Evolutionary conservation across 2,113 vertebrate genomes (phyloP).

Genomic region (Chionomys nivalis): DNA sequence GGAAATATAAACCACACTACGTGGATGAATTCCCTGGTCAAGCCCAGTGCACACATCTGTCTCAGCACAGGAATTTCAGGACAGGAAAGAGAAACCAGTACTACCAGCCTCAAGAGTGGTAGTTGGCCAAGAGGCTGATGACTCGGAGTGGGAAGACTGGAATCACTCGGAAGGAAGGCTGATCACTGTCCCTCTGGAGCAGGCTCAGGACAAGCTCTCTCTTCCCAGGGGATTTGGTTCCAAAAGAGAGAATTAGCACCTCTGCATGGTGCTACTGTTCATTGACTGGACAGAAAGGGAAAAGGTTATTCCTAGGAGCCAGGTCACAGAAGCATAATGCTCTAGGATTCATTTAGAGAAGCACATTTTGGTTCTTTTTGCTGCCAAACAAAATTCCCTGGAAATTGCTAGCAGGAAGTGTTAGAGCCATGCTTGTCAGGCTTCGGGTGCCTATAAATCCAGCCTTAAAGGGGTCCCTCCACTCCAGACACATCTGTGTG

Average conservation of each 20-base stretch:
- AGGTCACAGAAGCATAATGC: background rate
- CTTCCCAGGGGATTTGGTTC: background rate
- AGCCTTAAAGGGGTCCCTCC: background rate
- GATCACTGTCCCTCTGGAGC: background rate
- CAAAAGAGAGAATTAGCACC: background rate
- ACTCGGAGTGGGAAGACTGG: background rate
- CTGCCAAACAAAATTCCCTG: background rate
- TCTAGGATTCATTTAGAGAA: constrained; percentile 39
- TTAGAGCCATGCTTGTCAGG: background rate
- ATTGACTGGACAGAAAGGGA: background rate
- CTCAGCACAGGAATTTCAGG: background rate
- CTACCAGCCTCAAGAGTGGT: background rate
- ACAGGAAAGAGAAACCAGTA: background rate
- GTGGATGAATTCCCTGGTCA: background rate
- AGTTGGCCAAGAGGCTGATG: background rate
- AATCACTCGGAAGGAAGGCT: background rate
- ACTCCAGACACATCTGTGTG: background rate
- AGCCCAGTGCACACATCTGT: background rate
- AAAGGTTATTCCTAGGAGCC: background rate
- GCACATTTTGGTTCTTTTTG: background rate
- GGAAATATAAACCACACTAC: background rate
- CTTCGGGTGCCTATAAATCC: background rate
- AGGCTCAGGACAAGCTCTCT: background rate
- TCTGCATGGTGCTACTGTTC: background rate
- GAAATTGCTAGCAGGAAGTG: background rate